Percentiles rank a stretch among this genome's conserved stretches.
phyloP scores from a whole-genome alignment of 2,113 vertebrate genomes.

The Gnathonemus longibarbis region DNA sequence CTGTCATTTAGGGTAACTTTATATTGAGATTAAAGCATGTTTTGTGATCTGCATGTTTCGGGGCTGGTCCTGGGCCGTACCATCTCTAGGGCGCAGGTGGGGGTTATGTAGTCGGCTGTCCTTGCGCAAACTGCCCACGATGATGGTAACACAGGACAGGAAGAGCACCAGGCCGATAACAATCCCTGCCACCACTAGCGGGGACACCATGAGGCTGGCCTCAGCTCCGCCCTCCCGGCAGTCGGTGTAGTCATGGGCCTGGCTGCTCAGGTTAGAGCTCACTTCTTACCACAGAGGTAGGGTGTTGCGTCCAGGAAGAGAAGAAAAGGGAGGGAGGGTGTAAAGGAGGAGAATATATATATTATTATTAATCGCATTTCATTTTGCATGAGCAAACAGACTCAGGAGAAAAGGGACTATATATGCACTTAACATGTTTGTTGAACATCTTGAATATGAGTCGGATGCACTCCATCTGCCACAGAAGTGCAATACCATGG shows the following conservation, averaged over 20 bases:
- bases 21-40: background rate
- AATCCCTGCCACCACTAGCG: conserved; percentile 83
- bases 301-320: background rate
- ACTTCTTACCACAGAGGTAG: conserved; percentile 38
- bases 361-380: too few relatives aligned
- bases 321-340: background rate
- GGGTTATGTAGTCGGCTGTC: conserved; percentile 70
- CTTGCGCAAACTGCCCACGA: conserved; percentile 80
- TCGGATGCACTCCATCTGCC: too few relatives aligned
- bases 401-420: too few relatives aligned
- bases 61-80: conserved; percentile 41
- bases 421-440: too few relatives aligned
- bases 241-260: conserved; percentile 62
- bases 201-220: conserved; percentile 76
- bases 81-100: conserved; percentile 59
- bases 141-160: conserved; percentile 90
- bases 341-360: background rate
- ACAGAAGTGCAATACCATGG: too few relatives aligned
- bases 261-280: conserved; percentile 66
- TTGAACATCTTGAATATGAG: too few relatives aligned
- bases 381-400: too few relatives aligned
- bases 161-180: conserved; percentile 88
- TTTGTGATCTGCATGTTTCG: background rate
- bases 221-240: conserved; percentile 61
- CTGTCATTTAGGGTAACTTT: background rate